A percentile compares a stretch with the other conserved stretches of the same genome.
Conservation (phyloP, 1,140 invertebrate genomes). For the Homalodisca vitripennis region DNA sequence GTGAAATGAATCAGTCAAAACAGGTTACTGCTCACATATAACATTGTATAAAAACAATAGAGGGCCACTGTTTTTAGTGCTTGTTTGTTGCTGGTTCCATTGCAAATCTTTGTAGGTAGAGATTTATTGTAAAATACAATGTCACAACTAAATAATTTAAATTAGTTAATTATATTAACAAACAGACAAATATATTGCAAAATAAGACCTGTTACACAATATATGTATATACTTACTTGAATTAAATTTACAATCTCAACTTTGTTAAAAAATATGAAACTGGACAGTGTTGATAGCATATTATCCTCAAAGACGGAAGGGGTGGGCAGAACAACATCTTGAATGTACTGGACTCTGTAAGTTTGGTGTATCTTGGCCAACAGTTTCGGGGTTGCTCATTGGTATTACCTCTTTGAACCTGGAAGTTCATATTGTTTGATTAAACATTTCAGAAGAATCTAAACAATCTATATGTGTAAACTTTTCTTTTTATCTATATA, state of each 20-base stretch:
- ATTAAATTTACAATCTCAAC: slow-evolving; percentile 98
- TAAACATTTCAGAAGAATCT: too few relatives aligned
- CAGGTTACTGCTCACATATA: too few relatives aligned
- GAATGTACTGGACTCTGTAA: slow-evolving; percentile 99
- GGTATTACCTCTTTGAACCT: slow-evolving; percentile 94
- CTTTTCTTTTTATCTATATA: too few relatives aligned
- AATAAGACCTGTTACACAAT: too few relatives aligned
- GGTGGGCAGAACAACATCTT: slow-evolving; percentile 98
- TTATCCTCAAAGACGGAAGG: slow-evolving; percentile 99
- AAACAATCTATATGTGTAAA: too few relatives aligned
- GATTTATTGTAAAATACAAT: too few relatives aligned
- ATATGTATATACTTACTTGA: slow-evolving; percentile 76
- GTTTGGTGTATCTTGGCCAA: slow-evolving; percentile 99
- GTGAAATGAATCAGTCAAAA: too few relatives aligned
- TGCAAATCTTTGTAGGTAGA: too few relatives aligned
- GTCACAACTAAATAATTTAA: slow-evolving; percentile 16
- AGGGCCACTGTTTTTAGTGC: too few relatives aligned
- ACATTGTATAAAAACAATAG: too few relatives aligned
- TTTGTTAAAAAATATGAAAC: slow-evolving; percentile 99
- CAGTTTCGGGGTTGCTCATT: slow-evolving; percentile 93
- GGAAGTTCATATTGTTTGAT: too few relatives aligned
- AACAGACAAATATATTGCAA: background rate
- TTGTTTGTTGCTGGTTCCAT: too few relatives aligned
- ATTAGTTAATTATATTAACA: background rate
- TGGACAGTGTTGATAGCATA: slow-evolving; percentile 93